phyloP scores from a whole-genome alignment of 2,888 invertebrate species.

The Linnaemya tessellans region DNA sequence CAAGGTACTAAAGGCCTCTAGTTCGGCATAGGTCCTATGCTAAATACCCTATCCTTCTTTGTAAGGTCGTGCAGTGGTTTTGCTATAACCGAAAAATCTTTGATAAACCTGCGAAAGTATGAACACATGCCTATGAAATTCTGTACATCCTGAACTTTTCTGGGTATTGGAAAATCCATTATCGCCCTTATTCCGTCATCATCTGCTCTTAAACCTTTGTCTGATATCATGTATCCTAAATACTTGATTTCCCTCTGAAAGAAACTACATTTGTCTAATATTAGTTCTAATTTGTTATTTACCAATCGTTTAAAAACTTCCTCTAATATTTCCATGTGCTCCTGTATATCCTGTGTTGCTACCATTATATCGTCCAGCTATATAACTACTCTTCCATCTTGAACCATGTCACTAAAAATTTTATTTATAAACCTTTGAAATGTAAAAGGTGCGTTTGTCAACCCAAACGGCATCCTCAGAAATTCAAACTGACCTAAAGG shows the following conservation, averaged over 20 bases:
- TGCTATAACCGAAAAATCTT: no score
- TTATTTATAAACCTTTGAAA: conserved; percentile 47
- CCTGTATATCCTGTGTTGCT: conserved; percentile 49
- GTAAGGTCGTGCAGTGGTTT: no score
- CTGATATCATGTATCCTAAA: conserved; percentile 71
- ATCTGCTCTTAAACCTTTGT: no score
- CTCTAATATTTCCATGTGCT: conserved; percentile 68
- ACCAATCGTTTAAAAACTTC: conserved; percentile 41
- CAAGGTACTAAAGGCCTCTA: conserved; percentile 58
- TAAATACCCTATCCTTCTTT: no score
- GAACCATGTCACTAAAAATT: conserved; percentile 61
- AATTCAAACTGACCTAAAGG: not conserved
- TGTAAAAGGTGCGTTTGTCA: conserved; percentile 47
- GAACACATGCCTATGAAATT: conserved; percentile 58
- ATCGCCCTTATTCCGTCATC: no score
- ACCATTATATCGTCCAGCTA: conserved; percentile 45
- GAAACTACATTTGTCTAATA: no score
- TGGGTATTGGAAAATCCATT: no score
- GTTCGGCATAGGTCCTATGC: conserved; percentile 46
- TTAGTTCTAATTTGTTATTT: not conserved
- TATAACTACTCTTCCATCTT: conserved; percentile 56
- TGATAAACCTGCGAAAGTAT: no score
- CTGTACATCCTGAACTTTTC: not conserved
- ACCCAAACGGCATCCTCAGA: conserved; percentile 57
- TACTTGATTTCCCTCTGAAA: conserved; percentile 44